Percentiles rank a stretch among this genome's conserved stretches.
Conservation (phyloP, 2,888 invertebrate genomes). For the Drosophila formosana region DNA sequence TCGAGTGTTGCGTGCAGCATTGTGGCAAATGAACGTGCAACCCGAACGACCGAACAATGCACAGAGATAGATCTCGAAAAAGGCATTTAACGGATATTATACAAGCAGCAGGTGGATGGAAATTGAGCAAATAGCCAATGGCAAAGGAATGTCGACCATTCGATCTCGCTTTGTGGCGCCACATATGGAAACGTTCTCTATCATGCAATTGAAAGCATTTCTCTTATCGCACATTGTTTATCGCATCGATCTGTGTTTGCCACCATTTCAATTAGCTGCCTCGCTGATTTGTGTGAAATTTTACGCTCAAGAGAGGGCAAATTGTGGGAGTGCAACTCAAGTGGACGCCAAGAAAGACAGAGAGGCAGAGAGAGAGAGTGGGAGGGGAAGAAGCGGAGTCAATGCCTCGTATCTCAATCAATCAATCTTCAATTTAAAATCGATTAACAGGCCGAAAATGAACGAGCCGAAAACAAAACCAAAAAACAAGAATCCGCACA, state of each 20-base stretch:
- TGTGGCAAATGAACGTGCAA: slow-evolving; percentile 10
- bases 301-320: slow-evolving; percentile 24
- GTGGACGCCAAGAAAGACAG: slow-evolving; percentile 4
- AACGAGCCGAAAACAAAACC: slow-evolving; percentile 13
- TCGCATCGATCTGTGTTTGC: slow-evolving; percentile 6
- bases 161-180: not conserved
- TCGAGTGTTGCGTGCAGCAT: slow-evolving; percentile 23
- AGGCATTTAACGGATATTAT: slow-evolving; percentile 49
- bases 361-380: not conserved
- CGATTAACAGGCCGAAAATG: slow-evolving; percentile 53
- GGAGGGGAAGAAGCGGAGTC: not conserved
- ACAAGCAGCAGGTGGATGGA: slow-evolving; percentile 37
- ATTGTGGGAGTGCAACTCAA: slow-evolving; percentile 43
- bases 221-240: not conserved
- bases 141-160: slow-evolving; percentile 21
- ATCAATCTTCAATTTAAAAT: slow-evolving; percentile 73
- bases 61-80: slow-evolving; percentile 17
- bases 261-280: slow-evolving; percentile 41
- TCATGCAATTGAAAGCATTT: not conserved
- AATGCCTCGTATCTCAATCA: slow-evolving; percentile 51
- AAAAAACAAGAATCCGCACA: slow-evolving; percentile 7
- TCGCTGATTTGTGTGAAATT: slow-evolving; percentile 38
- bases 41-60: slow-evolving; percentile 33
- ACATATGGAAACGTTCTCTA: not conserved
- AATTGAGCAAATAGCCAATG: slow-evolving; percentile 23